A percentile compares a stretch with the other conserved stretches of the same genome.
Conservation (phyloP, 2,888 invertebrate genomes). For the Automeris io region DNA sequence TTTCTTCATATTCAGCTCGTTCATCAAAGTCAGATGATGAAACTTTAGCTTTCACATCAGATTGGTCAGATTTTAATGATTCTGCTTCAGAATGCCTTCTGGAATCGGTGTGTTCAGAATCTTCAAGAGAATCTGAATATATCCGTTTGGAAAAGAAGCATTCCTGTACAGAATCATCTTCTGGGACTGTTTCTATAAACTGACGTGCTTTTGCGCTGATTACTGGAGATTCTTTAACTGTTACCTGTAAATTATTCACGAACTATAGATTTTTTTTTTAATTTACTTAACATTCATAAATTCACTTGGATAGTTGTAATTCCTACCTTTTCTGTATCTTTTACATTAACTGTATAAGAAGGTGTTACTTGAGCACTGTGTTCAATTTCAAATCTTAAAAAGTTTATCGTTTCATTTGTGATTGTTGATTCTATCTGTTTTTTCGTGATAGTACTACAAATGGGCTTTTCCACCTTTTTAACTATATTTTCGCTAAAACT, state of each 20-base stretch:
- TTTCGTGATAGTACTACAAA: constrained; percentile 20
- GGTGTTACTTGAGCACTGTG: constrained; percentile 47
- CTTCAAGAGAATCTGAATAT: constrained; percentile 72
- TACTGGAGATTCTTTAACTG: constrained; percentile 66
- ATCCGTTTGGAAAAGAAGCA: constrained; percentile 74
- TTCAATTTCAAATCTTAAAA: constrained; percentile 57
- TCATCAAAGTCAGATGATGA: constrained; percentile 73
- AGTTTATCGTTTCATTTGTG: constrained; percentile 47
- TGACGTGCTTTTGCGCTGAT: constrained; percentile 73
- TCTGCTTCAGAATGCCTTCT: constrained; percentile 72
- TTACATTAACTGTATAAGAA: constrained; percentile 20
- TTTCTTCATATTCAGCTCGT: constrained; percentile 68
- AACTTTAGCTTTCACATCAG: constrained; percentile 64
- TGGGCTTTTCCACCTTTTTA: constrained; percentile 31
- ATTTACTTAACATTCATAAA: too few species aligned
- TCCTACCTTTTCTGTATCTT: constrained; percentile 50
- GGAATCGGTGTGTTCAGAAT: constrained; percentile 71
- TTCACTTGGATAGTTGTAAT: neutral
- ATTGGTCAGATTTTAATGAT: constrained; percentile 70
- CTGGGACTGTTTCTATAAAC: constrained; percentile 74
- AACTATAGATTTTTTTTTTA: too few species aligned
- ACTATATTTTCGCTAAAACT: constrained; percentile 23
- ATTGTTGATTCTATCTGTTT: constrained; percentile 25
- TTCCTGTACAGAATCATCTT: constrained; percentile 74
- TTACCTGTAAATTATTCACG: constrained; percentile 38